phyloP scores from a whole-genome alignment of 2,797 vertebrate species.

The Sardinella longiceps region DNA sequence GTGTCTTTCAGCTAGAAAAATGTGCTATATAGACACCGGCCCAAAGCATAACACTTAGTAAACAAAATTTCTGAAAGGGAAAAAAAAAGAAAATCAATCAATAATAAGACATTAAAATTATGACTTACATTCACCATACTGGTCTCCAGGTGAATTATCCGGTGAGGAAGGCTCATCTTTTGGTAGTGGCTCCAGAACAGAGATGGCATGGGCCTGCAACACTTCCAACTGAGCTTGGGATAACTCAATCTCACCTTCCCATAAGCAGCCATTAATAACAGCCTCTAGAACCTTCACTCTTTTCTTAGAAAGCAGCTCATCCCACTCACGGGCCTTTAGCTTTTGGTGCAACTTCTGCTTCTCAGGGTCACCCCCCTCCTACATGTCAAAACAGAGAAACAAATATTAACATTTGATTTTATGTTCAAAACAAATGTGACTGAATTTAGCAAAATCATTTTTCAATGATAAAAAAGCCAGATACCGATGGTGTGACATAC shows the following conservation, averaged over 20 bases:
- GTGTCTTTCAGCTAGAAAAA: no score
- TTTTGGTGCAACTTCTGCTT: constrained; percentile 91
- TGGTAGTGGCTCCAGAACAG: constrained; percentile 75
- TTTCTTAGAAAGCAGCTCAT: constrained; percentile 92
- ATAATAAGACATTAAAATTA: background rate
- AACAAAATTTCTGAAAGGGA: no score
- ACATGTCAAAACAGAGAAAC: constrained; percentile 17
- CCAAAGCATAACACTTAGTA: no score
- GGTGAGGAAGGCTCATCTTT: constrained; percentile 75
- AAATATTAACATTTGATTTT: background rate
- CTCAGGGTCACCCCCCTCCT: constrained; percentile 89
- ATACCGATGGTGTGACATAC: no score
- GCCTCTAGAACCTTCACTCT: constrained; percentile 87
- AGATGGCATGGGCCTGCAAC: constrained; percentile 79
- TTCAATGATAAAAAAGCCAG: no score
- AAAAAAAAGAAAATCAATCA: no score
- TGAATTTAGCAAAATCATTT: no score
- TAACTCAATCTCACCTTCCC: constrained; percentile 70
- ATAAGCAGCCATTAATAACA: constrained; percentile 85
- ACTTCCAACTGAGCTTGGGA: constrained; percentile 42
- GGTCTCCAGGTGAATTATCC: constrained; percentile 70
- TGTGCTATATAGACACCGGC: no score
- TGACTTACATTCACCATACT: constrained; percentile 83
- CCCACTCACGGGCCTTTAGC: constrained; percentile 96
- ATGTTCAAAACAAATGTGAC: no score